Base-by-base conservation (phyloP, 2,797 vertebrate genomes). In the Muscicapa comitata region DNA sequence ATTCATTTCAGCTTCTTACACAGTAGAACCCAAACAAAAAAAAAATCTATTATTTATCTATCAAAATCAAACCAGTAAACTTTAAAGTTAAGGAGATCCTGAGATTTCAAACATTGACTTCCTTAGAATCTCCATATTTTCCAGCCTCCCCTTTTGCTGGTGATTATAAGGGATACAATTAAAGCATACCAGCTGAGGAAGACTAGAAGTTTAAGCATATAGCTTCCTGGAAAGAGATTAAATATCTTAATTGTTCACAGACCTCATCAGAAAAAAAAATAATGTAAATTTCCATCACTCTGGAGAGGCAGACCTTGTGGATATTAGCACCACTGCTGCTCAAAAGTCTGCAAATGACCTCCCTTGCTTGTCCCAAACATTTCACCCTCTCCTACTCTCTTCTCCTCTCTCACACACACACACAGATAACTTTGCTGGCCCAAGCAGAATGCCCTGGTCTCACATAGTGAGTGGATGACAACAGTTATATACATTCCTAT, bases 161-260 rank as follows among this genome's bases (percentile, higher is more conserved):
- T 79, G 50, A 92, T 91, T 93, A 91, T 66, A 76, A 93, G 10
- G 57, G 58, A 85, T 82, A 74, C 90, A 97, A 97, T 96, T 96
- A 95, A 78, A 94, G 68, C 58, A 82, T 71, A 88, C 29, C 73
- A 94, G 29, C 37, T 78, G 65, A 96, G 84, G 61, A 91, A 96
- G 91, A 85, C 86, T 86, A 95, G 67, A 90, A 95, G 43, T 85
- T 78, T 93, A 94, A 95, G 67, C 24, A 89, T 85, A 91, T 91
- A 79, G 40, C 59, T 95, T 96, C 95, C 95, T 93, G 80, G 86
- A 96, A 97, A 87, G 76, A 94, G 94, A 97, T 95, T 95, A 97
- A 87, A 55, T 81, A 43, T 38, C 85, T 93, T 95, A 96, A 96
- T 96, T 95, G 92, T 55, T 78, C 76, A 79, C 73, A 80, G 80